These are phyloP conservation scores for Hermatobates lingyangjiaoensis DNA, from an alignment of 1,140 invertebrate species.

Conservation along the genomic window DNA sequence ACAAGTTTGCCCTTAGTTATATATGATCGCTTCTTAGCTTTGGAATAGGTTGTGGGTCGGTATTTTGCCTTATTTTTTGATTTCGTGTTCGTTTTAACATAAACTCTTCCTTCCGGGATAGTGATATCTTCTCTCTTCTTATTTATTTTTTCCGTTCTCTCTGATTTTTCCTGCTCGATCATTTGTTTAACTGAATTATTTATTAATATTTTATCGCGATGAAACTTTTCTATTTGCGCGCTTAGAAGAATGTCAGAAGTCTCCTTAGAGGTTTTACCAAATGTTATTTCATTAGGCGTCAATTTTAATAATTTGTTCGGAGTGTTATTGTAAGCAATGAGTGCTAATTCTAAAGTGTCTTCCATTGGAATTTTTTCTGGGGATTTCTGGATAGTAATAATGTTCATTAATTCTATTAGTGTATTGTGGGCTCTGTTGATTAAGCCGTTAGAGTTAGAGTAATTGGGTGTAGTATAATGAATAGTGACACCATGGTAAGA, in stretches of 20 bases:
- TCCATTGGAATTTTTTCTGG: neutral
- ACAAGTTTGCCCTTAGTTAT: neutral
- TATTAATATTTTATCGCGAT: neutral
- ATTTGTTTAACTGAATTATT: neutral
- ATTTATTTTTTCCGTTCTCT: neutral
- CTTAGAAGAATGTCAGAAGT: neutral
- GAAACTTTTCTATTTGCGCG: neutral
- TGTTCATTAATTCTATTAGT: conserved; percentile 1
- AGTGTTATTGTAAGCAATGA: conserved; percentile 1
- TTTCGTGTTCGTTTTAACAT: neutral
- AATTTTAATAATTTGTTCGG: neutral
- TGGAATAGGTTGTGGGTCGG: neutral
- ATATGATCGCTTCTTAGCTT: neutral
- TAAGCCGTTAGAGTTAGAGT: neutral
- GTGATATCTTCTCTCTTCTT: neutral
- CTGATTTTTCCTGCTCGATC: neutral
- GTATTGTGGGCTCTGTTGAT: conserved; percentile 2
- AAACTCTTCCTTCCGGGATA: neutral
- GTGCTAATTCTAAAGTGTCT: neutral
- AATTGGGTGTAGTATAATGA: neutral
- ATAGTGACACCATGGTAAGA: neutral
- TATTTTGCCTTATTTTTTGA: neutral
- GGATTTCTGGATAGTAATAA: neutral
- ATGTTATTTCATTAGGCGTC: conserved; percentile 2
- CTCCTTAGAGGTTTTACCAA: neutral